Conservation (phyloP, 2,888 invertebrate species). For the Tanytarsus gracilentus region DNA sequence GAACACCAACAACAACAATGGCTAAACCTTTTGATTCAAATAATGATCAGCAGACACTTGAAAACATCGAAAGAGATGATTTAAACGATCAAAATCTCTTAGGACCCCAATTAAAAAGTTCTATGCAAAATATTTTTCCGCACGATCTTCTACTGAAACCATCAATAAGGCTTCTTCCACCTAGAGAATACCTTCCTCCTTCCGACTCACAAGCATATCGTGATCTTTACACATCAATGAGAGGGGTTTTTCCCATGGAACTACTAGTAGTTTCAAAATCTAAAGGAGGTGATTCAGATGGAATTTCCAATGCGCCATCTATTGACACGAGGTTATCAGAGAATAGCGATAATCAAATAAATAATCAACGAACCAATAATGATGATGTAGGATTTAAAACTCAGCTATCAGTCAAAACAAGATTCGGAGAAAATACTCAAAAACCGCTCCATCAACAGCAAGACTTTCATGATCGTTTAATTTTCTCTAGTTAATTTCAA, state of each 20-base stretch:
- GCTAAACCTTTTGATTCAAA: too few relatives aligned
- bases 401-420: not conserved
- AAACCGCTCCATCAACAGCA: not conserved
- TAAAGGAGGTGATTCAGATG: not conserved
- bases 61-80: not conserved
- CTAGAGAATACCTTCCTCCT: not conserved
- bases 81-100: not conserved
- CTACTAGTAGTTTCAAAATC: not conserved
- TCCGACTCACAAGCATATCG: not conserved
- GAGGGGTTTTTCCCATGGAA: not conserved
- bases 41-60: not conserved
- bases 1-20: too few relatives aligned
- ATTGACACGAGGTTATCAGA: not conserved
- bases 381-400: not conserved
- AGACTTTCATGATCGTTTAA: not conserved
- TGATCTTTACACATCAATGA: not conserved
- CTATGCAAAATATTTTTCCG: constrained; percentile 1
- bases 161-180: not conserved
- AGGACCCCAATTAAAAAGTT: not conserved
- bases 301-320: too few relatives aligned
- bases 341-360: too few relatives aligned
- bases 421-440: not conserved
- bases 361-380: too few relatives aligned
- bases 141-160: not conserved
- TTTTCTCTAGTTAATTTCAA: not conserved